Conservation (phyloP, 2,888 invertebrate species). For the Cephus spinipes region DNA sequence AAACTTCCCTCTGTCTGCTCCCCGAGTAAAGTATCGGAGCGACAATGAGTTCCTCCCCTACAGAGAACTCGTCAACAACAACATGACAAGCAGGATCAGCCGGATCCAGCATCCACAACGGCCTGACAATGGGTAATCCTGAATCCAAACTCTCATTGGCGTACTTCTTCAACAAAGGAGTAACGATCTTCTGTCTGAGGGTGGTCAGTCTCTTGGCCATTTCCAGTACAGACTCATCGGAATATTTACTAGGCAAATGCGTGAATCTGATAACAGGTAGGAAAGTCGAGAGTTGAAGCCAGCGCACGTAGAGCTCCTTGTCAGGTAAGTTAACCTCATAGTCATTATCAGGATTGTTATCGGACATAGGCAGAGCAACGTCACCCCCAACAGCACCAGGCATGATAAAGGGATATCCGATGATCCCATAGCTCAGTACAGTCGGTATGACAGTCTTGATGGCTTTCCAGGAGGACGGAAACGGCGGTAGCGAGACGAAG, state of each 20-base stretch:
- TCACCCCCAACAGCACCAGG: constrained; percentile 96
- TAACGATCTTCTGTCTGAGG: constrained; percentile 80
- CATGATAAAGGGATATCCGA: constrained; percentile 93
- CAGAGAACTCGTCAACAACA: constrained; percentile 87
- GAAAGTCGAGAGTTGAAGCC: constrained; percentile 92
- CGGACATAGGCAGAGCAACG: constrained; percentile 74
- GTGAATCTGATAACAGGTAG: constrained; percentile 93
- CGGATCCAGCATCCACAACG: constrained; percentile 90
- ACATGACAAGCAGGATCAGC: constrained; percentile 81
- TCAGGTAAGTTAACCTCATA: constrained; percentile 81
- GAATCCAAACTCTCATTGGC: constrained; percentile 83
- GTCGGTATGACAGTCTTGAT: constrained; percentile 87
- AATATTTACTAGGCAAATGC: constrained; percentile 89
- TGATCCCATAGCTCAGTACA: constrained; percentile 86
- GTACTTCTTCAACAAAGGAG: constrained; percentile 81
- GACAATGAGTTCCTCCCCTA: constrained; percentile 91
- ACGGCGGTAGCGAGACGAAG: constrained; percentile 87
- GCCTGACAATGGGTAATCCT: constrained; percentile 87
- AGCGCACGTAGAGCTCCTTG: constrained; percentile 87
- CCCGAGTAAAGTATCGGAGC: constrained; percentile 85
- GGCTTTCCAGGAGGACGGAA: constrained; percentile 90
- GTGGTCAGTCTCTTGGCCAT: constrained; percentile 81
- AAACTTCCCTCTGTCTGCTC: constrained; percentile 82
- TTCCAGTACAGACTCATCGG: constrained; percentile 80
- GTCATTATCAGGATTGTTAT: constrained; percentile 80